Evolutionary conservation across 1,140 invertebrate genomes (phyloP), one percentile per base, ranked within the genome.

Genomic region (Helicoverpa zea): DNA sequence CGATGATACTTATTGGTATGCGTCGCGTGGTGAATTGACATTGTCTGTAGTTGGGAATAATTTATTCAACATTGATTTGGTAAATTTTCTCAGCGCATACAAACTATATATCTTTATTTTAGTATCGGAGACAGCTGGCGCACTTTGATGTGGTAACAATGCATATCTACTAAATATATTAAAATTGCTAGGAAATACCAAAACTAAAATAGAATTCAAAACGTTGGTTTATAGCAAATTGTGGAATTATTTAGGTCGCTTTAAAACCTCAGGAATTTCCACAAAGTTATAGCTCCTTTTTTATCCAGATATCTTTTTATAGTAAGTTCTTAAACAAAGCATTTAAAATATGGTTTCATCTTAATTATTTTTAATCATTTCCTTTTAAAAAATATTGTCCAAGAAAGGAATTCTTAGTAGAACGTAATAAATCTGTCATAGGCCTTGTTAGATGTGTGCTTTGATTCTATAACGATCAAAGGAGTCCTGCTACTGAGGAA

Each of bases 381-480:
- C 49, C 63, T 73, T 77, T 43, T 58, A 70, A 84, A 88, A 87
- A 88, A 87, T 84, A 83, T 81, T 81, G 56, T 84, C 68, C 63
- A 61, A 74, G 61, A 51, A 79, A 85, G 78, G 79, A 87, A 88
- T 87, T 88, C 87, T 88, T 91, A 80, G 87, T 88, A 87, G 87
- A 81, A 83, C 68, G 83, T 78, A 86, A 94, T 94, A 91, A 91
- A 94, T 93, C 91, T 92, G 90, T 94, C 92, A 88, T 90, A 88
- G 85, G 84, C 84, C 89, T 91, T 91, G 91, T 92, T 91, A 93
- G 88, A 84, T 85, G 83, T 81, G 74, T 81, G 84, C 91, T 92
- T 90, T 90, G 91, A 92, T 90, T 90, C 84, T 81, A 83, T 70
- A 43, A 83, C 87, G 91, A 93, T 93, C 92, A 94, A 93, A 94